These are phyloP conservation scores for Lasioglossum zephyrum DNA, from an alignment of 2,888 invertebrate species.

Conservation along the genomic window DNA sequence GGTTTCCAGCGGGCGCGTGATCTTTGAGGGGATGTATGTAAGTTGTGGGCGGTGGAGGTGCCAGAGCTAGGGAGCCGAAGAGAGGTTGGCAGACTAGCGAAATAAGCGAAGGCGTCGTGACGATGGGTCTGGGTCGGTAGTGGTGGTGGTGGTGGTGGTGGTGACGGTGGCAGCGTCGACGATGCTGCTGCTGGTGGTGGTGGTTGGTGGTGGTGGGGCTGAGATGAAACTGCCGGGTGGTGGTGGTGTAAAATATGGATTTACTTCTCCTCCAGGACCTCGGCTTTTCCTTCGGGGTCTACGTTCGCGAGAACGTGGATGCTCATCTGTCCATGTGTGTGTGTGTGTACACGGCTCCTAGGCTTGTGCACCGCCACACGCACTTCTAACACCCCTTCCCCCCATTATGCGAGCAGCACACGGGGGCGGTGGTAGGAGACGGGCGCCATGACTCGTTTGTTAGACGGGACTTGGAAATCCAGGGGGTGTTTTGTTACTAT, in stretches of 20 bases:
- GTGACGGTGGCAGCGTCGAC: constrained; percentile 32
- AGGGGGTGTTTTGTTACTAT: constrained; percentile 79
- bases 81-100: constrained; percentile 68
- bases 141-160: constrained; percentile 51
- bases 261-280: constrained; percentile 82
- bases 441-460: constrained; percentile 82
- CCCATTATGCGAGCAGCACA: constrained; percentile 75
- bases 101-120: constrained; percentile 78
- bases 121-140: constrained; percentile 32
- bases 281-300: constrained; percentile 78
- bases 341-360: constrained; percentile 35
- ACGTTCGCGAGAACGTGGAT: constrained; percentile 62
- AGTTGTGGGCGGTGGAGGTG: constrained; percentile 68
- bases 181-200: constrained; percentile 50
- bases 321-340: constrained; percentile 45
- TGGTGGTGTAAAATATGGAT: constrained; percentile 84
- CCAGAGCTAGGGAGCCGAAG: constrained; percentile 57
- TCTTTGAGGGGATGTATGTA: constrained; percentile 76
- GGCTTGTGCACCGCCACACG: constrained; percentile 78
- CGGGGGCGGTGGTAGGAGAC: constrained; percentile 38
- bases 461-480: constrained; percentile 73
- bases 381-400: constrained; percentile 72
- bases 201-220: constrained; percentile 61
- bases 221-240: constrained; percentile 70
- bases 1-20: constrained; percentile 64